Base-by-base conservation (phyloP, 2,888 invertebrate species). In the Chydorus sphaericus region DNA sequence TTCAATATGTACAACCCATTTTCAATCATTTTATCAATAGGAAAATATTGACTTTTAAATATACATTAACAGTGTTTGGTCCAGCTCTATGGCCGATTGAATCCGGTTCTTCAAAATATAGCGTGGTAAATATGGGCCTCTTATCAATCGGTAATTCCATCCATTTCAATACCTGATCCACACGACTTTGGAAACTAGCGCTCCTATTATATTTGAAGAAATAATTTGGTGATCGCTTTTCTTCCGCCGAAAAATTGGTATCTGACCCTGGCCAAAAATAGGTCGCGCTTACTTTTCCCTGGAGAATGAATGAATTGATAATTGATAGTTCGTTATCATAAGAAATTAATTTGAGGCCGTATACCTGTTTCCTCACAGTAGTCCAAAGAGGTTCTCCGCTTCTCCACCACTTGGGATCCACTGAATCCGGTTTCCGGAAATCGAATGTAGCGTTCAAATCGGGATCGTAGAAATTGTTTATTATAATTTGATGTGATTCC, bases 401-500 rank as follows among this genome's bases (percentile, higher is more conserved):
- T 61, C 62, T 62, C 64, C 65, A 64, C 30, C 56, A 48, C 20
- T 44, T 29, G 6, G 57, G 54, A 7, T 58, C 58, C 8, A 39
- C 28, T 16, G 26, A 48, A 0, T 57, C 58, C 39, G 62, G 44
- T 37, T 39, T 53, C 53, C 63, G 62, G 11, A 51, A 64, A 29
- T 36, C 49, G 28, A 55, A 55, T 7, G n/a, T 55, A n/a, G 33
- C 49, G 18, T 49, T 55, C 1, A 55, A 18, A 14, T 65, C 62
- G 0, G 73, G 71, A 65, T 82, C 80, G 63, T 73, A 81, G 62
- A 78, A 73, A 29, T 65, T 64, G 65, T 80, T 83, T 10, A 76
- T 81, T 3, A 82, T 67, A 31, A 85, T 78, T 1, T 84, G 84
- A 68, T 85, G 84, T 16, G 69, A 72, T 66, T 82, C 82, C 1